Conservation (phyloP, 1,140 invertebrate genomes). For the Drosophila kurseongensis region DNA sequence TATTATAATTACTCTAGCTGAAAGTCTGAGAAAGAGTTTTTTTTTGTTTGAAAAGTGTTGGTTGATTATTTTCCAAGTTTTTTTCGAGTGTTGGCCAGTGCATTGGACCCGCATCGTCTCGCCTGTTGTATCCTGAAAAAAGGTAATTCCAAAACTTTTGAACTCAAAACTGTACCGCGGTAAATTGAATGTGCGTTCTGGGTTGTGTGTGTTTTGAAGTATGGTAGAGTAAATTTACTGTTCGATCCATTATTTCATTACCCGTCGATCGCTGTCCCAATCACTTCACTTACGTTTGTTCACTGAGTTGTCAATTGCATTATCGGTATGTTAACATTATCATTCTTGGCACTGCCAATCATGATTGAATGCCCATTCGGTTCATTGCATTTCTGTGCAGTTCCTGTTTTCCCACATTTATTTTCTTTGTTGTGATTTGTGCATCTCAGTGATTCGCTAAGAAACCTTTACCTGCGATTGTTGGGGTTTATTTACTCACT, state of each 20-base stretch:
- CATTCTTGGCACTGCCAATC: not conserved
- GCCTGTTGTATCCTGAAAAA: not conserved
- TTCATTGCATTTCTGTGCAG: not conserved
- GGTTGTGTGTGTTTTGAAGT: not conserved
- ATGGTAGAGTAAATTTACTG: not conserved
- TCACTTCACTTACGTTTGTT: not conserved
- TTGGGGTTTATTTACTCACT: not conserved
- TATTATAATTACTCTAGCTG: conserved; percentile 11
- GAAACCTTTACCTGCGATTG: not conserved
- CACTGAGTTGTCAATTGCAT: conserved; percentile 5
- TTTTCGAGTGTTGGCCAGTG: conserved; percentile 42
- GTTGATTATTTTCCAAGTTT: conserved; percentile 24
- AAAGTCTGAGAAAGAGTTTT: not conserved
- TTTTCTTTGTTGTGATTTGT: not conserved
- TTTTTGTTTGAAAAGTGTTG: conserved; percentile 8
- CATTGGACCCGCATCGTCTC: not conserved
- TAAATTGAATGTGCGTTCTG: not conserved
- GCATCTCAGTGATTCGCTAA: not conserved
- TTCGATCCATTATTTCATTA: not conserved
- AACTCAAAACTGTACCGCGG: not conserved
- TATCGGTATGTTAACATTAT: not conserved
- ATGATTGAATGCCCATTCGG: conserved; percentile 1
- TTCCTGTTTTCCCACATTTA: not conserved
- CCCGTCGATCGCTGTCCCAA: not conserved
- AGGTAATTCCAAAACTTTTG: conserved; percentile 6